Conservation (phyloP, 2,113 vertebrate genomes). For the Apteryx mantelli region DNA sequence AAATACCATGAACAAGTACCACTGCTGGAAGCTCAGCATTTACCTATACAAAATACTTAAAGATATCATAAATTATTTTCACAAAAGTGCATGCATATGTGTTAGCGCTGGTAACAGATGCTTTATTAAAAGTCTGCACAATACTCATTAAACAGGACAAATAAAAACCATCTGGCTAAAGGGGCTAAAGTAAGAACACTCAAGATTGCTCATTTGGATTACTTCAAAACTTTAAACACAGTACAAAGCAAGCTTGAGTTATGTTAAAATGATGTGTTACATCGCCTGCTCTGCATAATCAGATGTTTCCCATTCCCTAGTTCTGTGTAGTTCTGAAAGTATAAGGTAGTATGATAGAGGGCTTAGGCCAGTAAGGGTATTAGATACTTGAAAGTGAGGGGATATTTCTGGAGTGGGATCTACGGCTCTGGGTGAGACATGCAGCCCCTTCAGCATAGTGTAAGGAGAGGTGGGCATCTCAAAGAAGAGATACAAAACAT, state of each 20-base stretch:
- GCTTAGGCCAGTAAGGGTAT: background rate
- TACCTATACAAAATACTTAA: background rate
- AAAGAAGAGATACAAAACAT: background rate
- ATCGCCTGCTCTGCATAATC: background rate
- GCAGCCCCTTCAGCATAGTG: background rate
- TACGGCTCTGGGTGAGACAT: background rate
- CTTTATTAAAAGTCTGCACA: background rate
- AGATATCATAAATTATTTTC: background rate
- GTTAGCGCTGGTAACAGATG: background rate
- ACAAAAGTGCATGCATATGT: background rate
- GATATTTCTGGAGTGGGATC: background rate
- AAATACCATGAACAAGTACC: background rate
- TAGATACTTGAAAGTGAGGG: background rate
- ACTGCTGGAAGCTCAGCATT: background rate
- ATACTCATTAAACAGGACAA: background rate
- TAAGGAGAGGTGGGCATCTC: background rate
- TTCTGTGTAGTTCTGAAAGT: background rate
- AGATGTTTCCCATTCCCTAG: background rate
- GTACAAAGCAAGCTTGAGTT: background rate
- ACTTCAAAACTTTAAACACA: background rate
- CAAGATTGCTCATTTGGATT: background rate
- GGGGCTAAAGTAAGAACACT: constrained; percentile 2
- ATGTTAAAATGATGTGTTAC: background rate
- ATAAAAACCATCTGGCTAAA: background rate
- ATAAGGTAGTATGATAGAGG: background rate